Evolutionary conservation across 2,113 vertebrate species (phyloP), one percentile per base, ranked within the genome.

Genomic region (Elanus axillaris): DNA sequence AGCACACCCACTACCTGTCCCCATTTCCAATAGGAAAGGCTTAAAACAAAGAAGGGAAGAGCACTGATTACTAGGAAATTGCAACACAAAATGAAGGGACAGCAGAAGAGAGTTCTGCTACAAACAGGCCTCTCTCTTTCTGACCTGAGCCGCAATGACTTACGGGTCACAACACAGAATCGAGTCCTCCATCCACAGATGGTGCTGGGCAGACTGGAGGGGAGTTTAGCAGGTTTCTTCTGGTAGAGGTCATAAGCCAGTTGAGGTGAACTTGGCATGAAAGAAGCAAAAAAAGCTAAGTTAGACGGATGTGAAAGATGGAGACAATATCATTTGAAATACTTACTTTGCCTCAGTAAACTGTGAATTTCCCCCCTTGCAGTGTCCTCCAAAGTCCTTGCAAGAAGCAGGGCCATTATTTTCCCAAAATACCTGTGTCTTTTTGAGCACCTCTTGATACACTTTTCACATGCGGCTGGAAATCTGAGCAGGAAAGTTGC

Each of bases 41-140:
- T 94, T 94, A 79, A 91, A 95, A 97, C 94, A 97, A 96, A 97
- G 91, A 59, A 93, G 89, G 95, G 91, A 96, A 97, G 81, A 93
- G 23, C 80, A 18, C 50, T 95, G 69, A 97, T 95, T 97, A 50
- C 73, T 87, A 95, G 95, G 97, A 97, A 97, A 96, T 96, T 58
- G 52, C 84, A 90, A n/a, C 40, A 48, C 34, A 60, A 75, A 94
- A 71, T 74, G 82, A 88, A 94, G 74, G 86, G 93, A 53, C 60
- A 40, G 36, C 66, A 92, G 69, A 91, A 43, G 59, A 90, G 84
- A 56, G 27, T 85, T 84, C 14, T 38, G 59, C 48, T 94, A 32
- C 59, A 60, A 80, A 53, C 56, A 58, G 68, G 8, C 17, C 52
- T 68, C 16, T 68, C 16, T 52, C 69, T 68, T 66, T 86, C 55